A percentile compares a stretch with the other conserved stretches of the same genome.
These are phyloP conservation scores for Drosophila kuntzei DNA, from an alignment of 2,888 invertebrate species.

Conservation along the genomic window DNA sequence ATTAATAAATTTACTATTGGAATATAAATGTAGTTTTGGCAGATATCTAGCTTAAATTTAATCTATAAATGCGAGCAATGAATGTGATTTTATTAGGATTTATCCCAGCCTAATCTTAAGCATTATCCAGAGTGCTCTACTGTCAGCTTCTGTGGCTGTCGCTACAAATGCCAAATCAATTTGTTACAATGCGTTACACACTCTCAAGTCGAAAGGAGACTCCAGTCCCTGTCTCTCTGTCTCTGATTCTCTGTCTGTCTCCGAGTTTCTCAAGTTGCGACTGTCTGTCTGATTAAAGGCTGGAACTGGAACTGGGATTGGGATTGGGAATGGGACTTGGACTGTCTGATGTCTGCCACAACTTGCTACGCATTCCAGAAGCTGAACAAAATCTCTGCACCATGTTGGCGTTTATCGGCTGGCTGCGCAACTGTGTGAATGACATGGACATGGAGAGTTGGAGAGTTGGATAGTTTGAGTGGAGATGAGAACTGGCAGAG, in stretches of 20 bases:
- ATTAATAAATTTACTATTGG: neutral
- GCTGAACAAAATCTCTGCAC: slow-evolving; percentile 84
- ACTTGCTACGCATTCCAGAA: slow-evolving; percentile 84
- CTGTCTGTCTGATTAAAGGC: slow-evolving; percentile 57
- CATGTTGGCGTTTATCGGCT: slow-evolving; percentile 77
- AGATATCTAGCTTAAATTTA: neutral
- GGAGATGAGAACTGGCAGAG: slow-evolving; percentile 12
- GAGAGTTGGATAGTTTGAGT: slow-evolving; percentile 20
- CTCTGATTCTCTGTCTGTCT: slow-evolving; percentile 3
- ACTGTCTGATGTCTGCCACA: slow-evolving; percentile 65
- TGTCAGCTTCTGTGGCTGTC: slow-evolving; percentile 59
- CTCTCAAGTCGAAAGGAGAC: slow-evolving; percentile 22
- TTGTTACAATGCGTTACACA: slow-evolving; percentile 75
- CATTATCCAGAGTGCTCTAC: slow-evolving; percentile 19
- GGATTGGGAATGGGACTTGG: slow-evolving; percentile 42
- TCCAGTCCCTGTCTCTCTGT: slow-evolving; percentile 10
- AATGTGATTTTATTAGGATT: slow-evolving; percentile 5
- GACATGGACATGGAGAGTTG: slow-evolving; percentile 49
- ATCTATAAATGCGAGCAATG: slow-evolving; percentile 1
- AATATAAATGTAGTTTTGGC: neutral
- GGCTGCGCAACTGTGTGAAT: slow-evolving; percentile 60
- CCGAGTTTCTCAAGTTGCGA: slow-evolving; percentile 31
- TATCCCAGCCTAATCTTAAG: slow-evolving; percentile 28
- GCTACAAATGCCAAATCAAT: slow-evolving; percentile 76
- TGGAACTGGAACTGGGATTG: slow-evolving; percentile 36